phyloP scores from a whole-genome alignment of 2,113 vertebrate genomes.

The Galemys pyrenaicus region DNA sequence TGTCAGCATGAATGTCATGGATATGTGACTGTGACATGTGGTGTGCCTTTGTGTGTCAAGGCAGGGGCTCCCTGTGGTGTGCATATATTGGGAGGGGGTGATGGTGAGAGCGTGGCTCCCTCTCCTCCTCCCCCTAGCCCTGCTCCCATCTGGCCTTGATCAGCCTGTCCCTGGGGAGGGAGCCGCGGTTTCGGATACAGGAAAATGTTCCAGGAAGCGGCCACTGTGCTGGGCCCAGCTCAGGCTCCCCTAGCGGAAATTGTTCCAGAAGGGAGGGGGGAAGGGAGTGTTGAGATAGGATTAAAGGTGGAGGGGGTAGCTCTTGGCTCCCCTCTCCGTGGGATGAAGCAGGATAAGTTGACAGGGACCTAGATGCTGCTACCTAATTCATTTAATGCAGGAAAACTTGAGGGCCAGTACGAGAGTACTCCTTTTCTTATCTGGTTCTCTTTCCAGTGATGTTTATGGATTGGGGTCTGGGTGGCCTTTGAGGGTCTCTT shows the following conservation, averaged over 20 bases:
- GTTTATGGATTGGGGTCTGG: constrained; percentile 5
- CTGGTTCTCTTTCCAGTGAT: neutral
- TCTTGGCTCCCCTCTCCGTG: constrained; percentile 34
- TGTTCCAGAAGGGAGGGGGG: constrained; percentile 73
- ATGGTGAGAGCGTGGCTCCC: constrained; percentile 54
- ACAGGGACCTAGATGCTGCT: constrained; percentile 42
- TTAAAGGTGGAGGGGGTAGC: constrained; percentile 44
- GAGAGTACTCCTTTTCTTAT: neutral
- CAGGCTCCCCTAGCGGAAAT: constrained; percentile 81
- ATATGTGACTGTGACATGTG: constrained; percentile 26
- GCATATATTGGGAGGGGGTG: constrained; percentile 52
- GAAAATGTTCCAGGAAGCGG: constrained; percentile 86
- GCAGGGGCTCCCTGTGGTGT: constrained; percentile 52
- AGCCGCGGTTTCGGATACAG: constrained; percentile 84
- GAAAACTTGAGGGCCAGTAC: neutral
- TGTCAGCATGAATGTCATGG: constrained; percentile 19
- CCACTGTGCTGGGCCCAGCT: constrained; percentile 81
- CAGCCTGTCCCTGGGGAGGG: constrained; percentile 78
- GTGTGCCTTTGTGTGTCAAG: constrained; percentile 56
- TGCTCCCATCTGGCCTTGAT: constrained; percentile 84
- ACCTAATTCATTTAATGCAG: neutral
- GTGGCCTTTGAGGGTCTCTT: neutral
- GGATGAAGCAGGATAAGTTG: constrained; percentile 37
- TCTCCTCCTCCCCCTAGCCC: constrained; percentile 63
- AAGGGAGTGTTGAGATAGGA: constrained; percentile 71